phyloP scores from a whole-genome alignment of 2,888 invertebrate species.

The Pharmacophagus antenor region DNA sequence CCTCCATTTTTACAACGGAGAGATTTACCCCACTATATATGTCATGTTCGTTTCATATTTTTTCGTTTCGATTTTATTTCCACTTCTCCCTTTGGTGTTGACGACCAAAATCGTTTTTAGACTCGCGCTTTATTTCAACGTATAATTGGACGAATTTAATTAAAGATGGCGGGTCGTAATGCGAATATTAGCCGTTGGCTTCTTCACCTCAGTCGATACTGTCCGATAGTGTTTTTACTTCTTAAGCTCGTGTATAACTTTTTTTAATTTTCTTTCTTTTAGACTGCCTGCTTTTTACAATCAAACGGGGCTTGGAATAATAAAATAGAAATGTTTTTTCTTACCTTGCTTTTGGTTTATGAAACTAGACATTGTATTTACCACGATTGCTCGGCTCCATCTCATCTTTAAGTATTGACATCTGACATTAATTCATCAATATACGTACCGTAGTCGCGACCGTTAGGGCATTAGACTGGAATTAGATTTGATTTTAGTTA shows the following conservation, averaged over 20 bases:
- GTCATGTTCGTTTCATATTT: constrained; percentile 49
- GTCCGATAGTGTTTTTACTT: constrained; percentile 34
- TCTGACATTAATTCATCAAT: constrained; percentile 60
- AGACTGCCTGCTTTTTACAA: constrained; percentile 60
- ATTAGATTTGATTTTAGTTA: constrained; percentile 25
- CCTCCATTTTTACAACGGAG: constrained; percentile 60
- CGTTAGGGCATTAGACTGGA: constrained; percentile 23
- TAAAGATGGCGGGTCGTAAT: constrained; percentile 8
- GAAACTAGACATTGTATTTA: constrained; percentile 25
- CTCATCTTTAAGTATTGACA: constrained; percentile 53
- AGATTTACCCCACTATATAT: constrained; percentile 65
- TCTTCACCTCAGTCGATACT: constrained; percentile 33
- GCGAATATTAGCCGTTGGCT: constrained; percentile 29
- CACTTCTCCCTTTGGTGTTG: constrained; percentile 66
- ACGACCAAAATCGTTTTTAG: constrained; percentile 81
- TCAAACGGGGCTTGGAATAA: constrained; percentile 39
- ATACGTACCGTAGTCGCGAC: constrained; percentile 32
- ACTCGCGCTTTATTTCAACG: constrained; percentile 41
- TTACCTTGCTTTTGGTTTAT: constrained; percentile 21
- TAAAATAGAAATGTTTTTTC: constrained; percentile 20
- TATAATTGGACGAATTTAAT: constrained; percentile 10
- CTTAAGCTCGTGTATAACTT: constrained; percentile 34
- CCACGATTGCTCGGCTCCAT: constrained; percentile 42
- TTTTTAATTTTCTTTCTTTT: constrained; percentile 47
- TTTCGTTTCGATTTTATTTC: constrained; percentile 51